Evolutionary conservation across 2,797 vertebrate species (phyloP).

Genomic region (Agapornis canus): DNA sequence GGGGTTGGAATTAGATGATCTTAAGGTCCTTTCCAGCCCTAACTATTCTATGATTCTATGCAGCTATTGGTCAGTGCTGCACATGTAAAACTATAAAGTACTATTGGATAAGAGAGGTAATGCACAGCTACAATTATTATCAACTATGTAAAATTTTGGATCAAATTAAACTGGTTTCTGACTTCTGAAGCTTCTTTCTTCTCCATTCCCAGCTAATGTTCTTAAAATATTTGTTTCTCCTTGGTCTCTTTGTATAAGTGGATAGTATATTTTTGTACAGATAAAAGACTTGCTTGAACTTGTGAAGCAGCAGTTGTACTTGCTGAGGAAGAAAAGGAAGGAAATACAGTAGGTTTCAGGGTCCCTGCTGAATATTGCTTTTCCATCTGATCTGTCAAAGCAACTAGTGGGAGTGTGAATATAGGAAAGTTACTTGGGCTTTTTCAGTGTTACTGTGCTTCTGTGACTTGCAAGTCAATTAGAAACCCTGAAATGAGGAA

Average conservation of each 20-base stretch:
- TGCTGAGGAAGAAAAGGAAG: not conserved
- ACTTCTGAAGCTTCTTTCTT: not conserved
- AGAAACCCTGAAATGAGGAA: not conserved
- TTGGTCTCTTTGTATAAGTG: not conserved
- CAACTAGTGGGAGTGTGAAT: not conserved
- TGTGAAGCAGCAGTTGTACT: not conserved
- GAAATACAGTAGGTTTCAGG: not conserved
- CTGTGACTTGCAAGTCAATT: not conserved
- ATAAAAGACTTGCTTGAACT: not conserved
- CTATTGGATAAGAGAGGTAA: not conserved
- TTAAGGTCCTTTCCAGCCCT: too few relatives aligned
- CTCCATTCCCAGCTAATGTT: not conserved
- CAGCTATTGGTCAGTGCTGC: not conserved
- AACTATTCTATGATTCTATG: not conserved
- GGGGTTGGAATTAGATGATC: too few relatives aligned
- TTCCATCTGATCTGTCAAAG: not conserved
- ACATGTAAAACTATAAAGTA: accelerated
- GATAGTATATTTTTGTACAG: not conserved
- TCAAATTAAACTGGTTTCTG: not conserved
- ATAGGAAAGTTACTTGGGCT: not conserved
- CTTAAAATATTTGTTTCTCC: not conserved
- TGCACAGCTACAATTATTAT: not conserved
- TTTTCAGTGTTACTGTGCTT: not conserved
- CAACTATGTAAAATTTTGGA: not conserved
- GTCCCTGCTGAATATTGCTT: not conserved